A percentile compares a stretch with the other conserved stretches of the same genome.
These are phyloP conservation scores for Drosophila hamatofila DNA, from an alignment of 2,888 invertebrate genomes.

Conservation along the genomic window DNA sequence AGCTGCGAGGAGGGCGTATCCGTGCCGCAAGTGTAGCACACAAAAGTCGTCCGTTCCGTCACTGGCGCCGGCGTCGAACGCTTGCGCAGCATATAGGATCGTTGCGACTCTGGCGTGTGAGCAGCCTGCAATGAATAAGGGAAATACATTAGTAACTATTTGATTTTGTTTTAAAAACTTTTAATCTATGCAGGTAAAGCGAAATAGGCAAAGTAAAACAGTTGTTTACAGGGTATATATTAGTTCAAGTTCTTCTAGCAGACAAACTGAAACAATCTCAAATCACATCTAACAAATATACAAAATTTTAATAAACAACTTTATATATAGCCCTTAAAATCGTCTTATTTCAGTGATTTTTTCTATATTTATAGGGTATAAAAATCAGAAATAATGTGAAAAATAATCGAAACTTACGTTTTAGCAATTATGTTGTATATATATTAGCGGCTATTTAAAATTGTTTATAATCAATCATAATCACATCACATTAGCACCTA, in stretches of 20 bases:
- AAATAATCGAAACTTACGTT: no score
- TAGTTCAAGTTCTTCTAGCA: background rate
- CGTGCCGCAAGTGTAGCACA: slow-evolving; percentile 95
- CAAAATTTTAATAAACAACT: background rate
- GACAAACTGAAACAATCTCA: background rate
- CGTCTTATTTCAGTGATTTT: no score
- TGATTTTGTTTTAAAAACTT: no score
- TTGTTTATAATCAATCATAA: background rate
- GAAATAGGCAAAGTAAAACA: background rate
- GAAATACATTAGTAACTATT: slow-evolving; percentile 20
- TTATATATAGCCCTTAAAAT: no score
- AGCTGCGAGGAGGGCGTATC: slow-evolving; percentile 92
- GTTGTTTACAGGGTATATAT: background rate
- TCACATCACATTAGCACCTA: accelerated
- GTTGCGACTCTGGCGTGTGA: slow-evolving; percentile 91
- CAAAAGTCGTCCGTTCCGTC: slow-evolving; percentile 89
- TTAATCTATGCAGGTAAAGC: no score
- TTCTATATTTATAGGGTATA: background rate
- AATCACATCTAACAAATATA: background rate
- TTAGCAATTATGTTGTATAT: no score
- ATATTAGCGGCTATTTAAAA: no score
- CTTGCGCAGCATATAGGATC: slow-evolving; percentile 93
- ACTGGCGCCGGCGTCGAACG: slow-evolving; percentile 87
- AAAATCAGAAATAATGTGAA: no score
- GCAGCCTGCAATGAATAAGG: slow-evolving; percentile 86